Evolutionary conservation across 2,888 invertebrate species (phyloP).

Genomic region (Drosophila greeni): DNA sequence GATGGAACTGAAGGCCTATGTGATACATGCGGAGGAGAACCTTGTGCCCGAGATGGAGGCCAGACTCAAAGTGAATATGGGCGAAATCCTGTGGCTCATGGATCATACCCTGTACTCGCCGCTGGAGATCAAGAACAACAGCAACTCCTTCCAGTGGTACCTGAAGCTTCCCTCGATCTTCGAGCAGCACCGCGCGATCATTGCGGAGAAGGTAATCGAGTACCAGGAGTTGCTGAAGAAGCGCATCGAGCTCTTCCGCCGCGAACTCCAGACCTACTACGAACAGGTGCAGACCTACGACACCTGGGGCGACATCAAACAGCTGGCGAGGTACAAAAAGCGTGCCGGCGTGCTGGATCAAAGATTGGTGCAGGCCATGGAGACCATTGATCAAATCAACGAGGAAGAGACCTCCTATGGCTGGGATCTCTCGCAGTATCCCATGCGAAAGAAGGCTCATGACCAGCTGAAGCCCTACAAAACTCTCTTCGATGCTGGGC

Average conservation of each 20-base stretch:
- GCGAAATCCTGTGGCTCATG: slow-evolving; percentile 89
- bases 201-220: slow-evolving; percentile 89
- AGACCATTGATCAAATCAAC: slow-evolving; percentile 92
- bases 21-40: slow-evolving; percentile 85
- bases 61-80: slow-evolving; percentile 83
- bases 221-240: slow-evolving; percentile 90
- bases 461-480: slow-evolving; percentile 92
- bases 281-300: slow-evolving; percentile 91
- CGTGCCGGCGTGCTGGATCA: slow-evolving; percentile 89
- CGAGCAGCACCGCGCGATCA: slow-evolving; percentile 88
- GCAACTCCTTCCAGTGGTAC: slow-evolving; percentile 93
- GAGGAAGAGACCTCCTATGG: slow-evolving; percentile 93
- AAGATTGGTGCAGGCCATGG: slow-evolving; percentile 83
- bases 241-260: slow-evolving; percentile 88
- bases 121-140: slow-evolving; percentile 92
- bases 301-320: slow-evolving; percentile 91
- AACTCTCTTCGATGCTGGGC: slow-evolving; percentile 92
- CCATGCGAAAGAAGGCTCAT: slow-evolving; percentile 87
- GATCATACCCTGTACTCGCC: slow-evolving; percentile 90
- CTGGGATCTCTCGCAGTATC: slow-evolving; percentile 93
- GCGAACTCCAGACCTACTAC: slow-evolving; percentile 88
- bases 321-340: slow-evolving; percentile 88
- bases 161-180: slow-evolving; percentile 88
- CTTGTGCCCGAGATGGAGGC: slow-evolving; percentile 87
- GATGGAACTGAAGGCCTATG: slow-evolving; percentile 89